Evolutionary conservation across 2,888 invertebrate genomes (phyloP).

Genomic region (Opisthograptis luteolata): DNA sequence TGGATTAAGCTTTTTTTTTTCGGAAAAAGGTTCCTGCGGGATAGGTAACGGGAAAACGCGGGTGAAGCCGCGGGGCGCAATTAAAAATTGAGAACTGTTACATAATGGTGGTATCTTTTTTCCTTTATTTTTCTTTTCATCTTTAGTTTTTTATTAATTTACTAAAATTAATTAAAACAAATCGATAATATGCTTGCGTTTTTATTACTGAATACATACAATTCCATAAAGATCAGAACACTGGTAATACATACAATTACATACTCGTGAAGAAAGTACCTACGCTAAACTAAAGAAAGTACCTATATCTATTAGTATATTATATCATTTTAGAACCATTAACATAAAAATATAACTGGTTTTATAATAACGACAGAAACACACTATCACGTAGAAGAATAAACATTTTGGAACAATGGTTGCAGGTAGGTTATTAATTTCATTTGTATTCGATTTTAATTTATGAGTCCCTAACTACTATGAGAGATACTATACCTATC

Average conservation of each 20-base stretch:
- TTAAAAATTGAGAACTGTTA: no score
- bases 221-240: slow-evolving; percentile 21
- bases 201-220: slow-evolving; percentile 26
- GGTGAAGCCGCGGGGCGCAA: no score
- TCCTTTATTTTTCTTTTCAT: no score
- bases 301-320: not conserved
- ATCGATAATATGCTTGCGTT: slow-evolving; percentile 14
- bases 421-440: slow-evolving; percentile 5
- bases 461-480: slow-evolving; percentile 3
- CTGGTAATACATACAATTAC: slow-evolving; percentile 9
- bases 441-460: slow-evolving; percentile 3
- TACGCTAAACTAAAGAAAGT: slow-evolving; percentile 7
- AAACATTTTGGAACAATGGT: slow-evolving; percentile 22
- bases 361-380: not conserved
- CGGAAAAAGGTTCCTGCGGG: no score
- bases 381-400: slow-evolving; percentile 30
- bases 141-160: no score
- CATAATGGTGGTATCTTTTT: no score
- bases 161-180: slow-evolving; percentile 13
- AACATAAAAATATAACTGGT: slow-evolving; percentile 21
- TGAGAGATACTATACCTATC: slow-evolving; percentile 7
- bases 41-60: no score
- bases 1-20: no score
- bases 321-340: slow-evolving; percentile 7
- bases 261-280: slow-evolving; percentile 8